Evolutionary conservation across 2,113 vertebrate genomes (phyloP), one percentile per base, ranked within the genome.

Genomic region (Tichodroma muraria): DNA sequence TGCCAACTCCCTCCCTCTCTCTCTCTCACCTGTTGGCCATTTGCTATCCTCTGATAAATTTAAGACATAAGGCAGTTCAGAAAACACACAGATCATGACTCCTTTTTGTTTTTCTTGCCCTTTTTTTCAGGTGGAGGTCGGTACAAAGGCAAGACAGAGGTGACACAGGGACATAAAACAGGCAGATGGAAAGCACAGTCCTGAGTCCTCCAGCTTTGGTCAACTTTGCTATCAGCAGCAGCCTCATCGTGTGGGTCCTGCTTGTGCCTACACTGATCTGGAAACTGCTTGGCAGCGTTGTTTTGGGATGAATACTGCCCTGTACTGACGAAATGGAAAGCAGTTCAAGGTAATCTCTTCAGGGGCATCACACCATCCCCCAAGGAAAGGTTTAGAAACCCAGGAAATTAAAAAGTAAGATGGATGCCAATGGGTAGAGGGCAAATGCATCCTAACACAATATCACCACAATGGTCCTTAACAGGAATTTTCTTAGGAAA

Each of bases 401-500:
- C 44, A 45, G 57, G 44, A 70, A 73, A 85, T 64, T 44, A 60
- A 85, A 30, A 78, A 84, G 37, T 80, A 28, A 52, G 66, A 30
- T 1, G 4, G 71, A 50, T 90, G 49, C 64, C 66, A 49, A 33
- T 44, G 45, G 11, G 7, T 17, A 4, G 2, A 37, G 28, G 33
- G 45, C 17, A 68, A 82, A 59, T 13, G 20, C 76, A 56, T 78
- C 76, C 72, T 38, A 49, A 81, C 30, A 8, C 37, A 66, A 1
- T n/a, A 54, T 40, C 40, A 6, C 70, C 66, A 52, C 47, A 49
- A 35, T 2, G 1, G 31, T 64, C 76, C 72, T 56, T 53, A 18
- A 47, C 8, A 6, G 65, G 72, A 80, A 31, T 90, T 93, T 95
- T 91, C 68, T 75, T 75, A 95, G 94, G 82, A 86, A 88, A 80